Evolutionary conservation across 2,113 vertebrate species (phyloP).

Genomic region (Ranitomeya variabilis): DNA sequence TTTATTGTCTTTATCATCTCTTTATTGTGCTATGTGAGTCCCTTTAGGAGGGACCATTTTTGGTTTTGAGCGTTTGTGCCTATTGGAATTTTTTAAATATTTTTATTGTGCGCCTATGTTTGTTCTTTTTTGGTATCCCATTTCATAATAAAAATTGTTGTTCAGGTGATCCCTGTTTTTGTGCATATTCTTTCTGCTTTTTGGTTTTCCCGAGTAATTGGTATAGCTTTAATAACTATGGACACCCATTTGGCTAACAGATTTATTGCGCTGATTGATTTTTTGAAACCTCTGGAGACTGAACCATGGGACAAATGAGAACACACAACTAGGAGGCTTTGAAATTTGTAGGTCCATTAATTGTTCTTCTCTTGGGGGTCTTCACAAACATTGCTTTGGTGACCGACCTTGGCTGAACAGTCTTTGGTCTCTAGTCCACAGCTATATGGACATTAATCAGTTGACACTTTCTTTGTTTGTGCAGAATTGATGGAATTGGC

Average conservation of each 20-base stretch:
- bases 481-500: conserved; percentile 10
- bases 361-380: conserved; percentile 42
- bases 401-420: conserved; percentile 41
- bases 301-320: conserved; percentile 18
- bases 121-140: too few species aligned
- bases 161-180: too few species aligned
- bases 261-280: conserved; percentile 8
- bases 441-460: conserved; percentile 43
- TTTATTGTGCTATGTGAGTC: too few species aligned
- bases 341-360: conserved; percentile 49
- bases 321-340: conserved; percentile 29
- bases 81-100: too few species aligned
- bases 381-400: conserved; percentile 52
- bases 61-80: too few species aligned
- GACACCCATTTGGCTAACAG: conserved; percentile 17
- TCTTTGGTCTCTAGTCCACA: conserved; percentile 16
- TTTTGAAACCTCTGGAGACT: conserved; percentile 13
- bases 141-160: too few species aligned
- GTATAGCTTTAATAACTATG: background rate
- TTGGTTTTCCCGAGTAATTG: background rate
- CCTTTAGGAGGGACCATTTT: too few species aligned
- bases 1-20: too few species aligned
- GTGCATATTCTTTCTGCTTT: too few species aligned
- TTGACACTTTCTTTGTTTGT: conserved; percentile 28
- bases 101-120: too few species aligned